Base-by-base conservation (phyloP, 1,140 invertebrate species). In the Panulirus ornatus region DNA sequence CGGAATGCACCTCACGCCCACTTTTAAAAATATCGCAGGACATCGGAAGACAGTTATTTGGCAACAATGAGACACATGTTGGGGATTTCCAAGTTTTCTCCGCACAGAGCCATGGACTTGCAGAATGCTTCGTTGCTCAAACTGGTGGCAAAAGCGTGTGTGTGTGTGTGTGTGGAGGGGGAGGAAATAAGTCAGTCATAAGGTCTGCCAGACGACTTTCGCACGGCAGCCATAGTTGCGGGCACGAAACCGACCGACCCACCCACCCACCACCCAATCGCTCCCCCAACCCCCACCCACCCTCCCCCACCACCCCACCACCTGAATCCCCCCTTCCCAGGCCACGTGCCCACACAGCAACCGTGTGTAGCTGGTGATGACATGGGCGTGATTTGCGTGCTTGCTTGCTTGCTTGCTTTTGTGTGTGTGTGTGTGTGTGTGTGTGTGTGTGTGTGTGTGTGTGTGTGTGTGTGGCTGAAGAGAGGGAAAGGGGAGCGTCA, bases 51-150 rank as follows among this genome's bases (percentile, higher is more conserved):
- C 83, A 84, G 83, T 84, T 84, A 84, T 84, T 73, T 40, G 83
- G 83, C 83, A 84, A 84, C 83, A 70, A 44, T 44, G 83, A 63
- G 54, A 66, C 42, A 70, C 8, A 70, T 63, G 63, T 84, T 42
- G n/a, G 82, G 83, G 83, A 84, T 84, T 84, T 84, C 82, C 82
- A 38, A 84, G 83, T 84, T 84, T 84, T 84, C 83, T 84, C 83
- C 83, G 27, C 83, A 73, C 36, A 22, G 66, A 73, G 63, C 82
- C 58, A 36, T 16, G 51, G 82, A 70, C 38, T 84, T 42, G 58
- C 58, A 66, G 27, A 84, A 84, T 73, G 66, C 66, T 71, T 84
- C 83, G 83, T 84, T 47, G 63, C 63, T 73, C 83, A 84, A 84
- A 84, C 83, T 51, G 66, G 66, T 71, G 83, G 73, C 66, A 84